Base-by-base conservation (phyloP, 2,888 invertebrate species). In the Entomobrya proxima region DNA sequence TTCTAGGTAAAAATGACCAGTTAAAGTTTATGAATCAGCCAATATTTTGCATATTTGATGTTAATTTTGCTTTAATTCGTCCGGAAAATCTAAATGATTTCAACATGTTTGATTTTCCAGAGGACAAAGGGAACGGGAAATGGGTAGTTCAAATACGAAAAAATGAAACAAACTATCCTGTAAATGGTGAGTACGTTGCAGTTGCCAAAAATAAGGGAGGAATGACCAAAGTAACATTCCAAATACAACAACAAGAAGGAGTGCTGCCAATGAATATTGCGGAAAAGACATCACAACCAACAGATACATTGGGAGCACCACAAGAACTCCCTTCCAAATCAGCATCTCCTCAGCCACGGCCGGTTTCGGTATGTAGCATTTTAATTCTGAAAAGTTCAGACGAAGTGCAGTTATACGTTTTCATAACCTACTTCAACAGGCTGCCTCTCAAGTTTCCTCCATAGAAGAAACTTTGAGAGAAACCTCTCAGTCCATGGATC, bases 391-490 rank as follows among this genome's bases (percentile, higher is more conserved):
- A 37, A 9, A 6, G 2, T 37, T 21, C 4, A 27, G 24, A 11
- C 11, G 2, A 13, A 21, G 9, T 35, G 18, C n/a, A 18, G 79
- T 50, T 44, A 32, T 6, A 27, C n/a, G 15, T 15, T 18, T 18
- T 4, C 30, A 47, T 32, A 2, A 21, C 35, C 32, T 61, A 74
- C 50, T 55, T 15, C 35, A 52, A 74, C 3, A 86, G 82, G 86
- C 50, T 72, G 69, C 86, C 80, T 88, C 89, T 30, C 87, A 89
- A 67, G 88, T 80, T 37, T 88, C 89, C 4, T 88, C 88, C 9
- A 87, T 87, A 27, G 90, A 89, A 82, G 90, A 89, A 80, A 89
- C 89, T 27, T 77, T 89, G 37, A 82, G 89, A 76, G 90, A 89
- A 85, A 88, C 88, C 9, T 89, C 88, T n/a, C 89, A 89, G 80